A percentile compares a stretch with the other conserved stretches of the same genome.
These are phyloP conservation scores for Lamprotornis superbus DNA, from an alignment of 2,113 vertebrate species.

Conservation along the genomic window DNA sequence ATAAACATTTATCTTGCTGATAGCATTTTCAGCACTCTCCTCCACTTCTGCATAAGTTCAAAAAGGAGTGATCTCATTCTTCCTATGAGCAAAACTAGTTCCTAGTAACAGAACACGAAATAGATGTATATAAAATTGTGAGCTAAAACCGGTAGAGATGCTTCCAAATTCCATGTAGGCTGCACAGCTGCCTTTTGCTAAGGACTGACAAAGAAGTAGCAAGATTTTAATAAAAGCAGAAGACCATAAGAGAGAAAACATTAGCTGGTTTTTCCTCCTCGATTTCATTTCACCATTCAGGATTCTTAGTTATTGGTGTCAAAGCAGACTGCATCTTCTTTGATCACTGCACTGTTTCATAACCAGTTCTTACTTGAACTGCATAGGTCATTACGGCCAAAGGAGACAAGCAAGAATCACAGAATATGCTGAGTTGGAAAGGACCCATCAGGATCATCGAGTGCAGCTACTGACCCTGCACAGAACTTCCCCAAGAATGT, in stretches of 20 bases:
- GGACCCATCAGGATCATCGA: neutral
- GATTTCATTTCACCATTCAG: neutral
- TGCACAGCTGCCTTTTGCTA: neutral
- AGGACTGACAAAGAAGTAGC: neutral
- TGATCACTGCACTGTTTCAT: neutral
- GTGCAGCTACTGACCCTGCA: neutral
- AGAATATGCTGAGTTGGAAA: neutral
- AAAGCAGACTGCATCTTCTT: neutral
- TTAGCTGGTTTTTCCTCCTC: neutral
- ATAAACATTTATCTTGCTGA: neutral
- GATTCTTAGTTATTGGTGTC: neutral
- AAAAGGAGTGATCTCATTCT: neutral
- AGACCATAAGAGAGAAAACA: neutral
- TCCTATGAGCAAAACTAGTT: neutral
- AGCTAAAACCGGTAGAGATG: neutral
- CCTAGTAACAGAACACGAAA: neutral
- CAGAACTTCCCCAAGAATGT: neutral
- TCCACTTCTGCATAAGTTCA: neutral
- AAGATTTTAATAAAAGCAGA: neutral
- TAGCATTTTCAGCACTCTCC: neutral
- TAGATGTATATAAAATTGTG: neutral
- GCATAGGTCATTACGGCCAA: neutral
- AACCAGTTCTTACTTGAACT: neutral
- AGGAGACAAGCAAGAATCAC: neutral
- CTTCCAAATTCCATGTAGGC: neutral